Evolutionary conservation across 2,888 invertebrate genomes (phyloP).

Genomic region (Nemoura dubitans): DNA sequence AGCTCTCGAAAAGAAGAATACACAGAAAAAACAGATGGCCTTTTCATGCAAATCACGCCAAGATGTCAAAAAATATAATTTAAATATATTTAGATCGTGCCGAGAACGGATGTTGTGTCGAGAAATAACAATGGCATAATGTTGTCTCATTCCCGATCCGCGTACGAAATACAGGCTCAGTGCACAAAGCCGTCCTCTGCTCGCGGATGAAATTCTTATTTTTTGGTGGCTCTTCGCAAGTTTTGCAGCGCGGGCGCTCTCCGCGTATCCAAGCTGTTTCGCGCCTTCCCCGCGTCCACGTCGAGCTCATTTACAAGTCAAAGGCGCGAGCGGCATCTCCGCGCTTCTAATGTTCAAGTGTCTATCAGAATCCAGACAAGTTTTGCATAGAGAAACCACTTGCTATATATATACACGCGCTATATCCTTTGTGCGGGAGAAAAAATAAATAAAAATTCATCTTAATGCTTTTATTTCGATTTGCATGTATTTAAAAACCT

Average conservation of each 20-base stretch:
- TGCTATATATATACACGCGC: background rate
- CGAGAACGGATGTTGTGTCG: background rate
- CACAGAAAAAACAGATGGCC: background rate
- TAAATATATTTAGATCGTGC: background rate
- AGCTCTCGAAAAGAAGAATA: background rate
- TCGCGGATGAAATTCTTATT: too few species aligned
- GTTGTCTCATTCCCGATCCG: background rate
- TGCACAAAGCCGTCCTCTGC: background rate
- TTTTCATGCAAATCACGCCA: background rate
- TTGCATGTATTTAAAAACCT: conserved; percentile 30
- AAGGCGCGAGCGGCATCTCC: conserved; percentile 8
- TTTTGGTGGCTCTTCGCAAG: too few species aligned
- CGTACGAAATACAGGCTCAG: background rate
- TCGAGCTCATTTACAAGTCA: conserved; percentile 44
- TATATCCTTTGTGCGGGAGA: background rate
- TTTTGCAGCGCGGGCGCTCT: too few species aligned
- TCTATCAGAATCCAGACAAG: conserved; percentile 16
- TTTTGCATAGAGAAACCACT: conserved; percentile 26
- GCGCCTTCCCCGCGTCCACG: background rate
- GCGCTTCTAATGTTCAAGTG: background rate
- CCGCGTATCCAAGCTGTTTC: too few species aligned
- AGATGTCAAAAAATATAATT: conserved; percentile 12
- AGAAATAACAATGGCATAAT: background rate
- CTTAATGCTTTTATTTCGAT: conserved; percentile 29
- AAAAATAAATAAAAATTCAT: conserved; percentile 2